phyloP scores from a whole-genome alignment of 2,797 vertebrate species.

The Ctenopoma kingsleyae region DNA sequence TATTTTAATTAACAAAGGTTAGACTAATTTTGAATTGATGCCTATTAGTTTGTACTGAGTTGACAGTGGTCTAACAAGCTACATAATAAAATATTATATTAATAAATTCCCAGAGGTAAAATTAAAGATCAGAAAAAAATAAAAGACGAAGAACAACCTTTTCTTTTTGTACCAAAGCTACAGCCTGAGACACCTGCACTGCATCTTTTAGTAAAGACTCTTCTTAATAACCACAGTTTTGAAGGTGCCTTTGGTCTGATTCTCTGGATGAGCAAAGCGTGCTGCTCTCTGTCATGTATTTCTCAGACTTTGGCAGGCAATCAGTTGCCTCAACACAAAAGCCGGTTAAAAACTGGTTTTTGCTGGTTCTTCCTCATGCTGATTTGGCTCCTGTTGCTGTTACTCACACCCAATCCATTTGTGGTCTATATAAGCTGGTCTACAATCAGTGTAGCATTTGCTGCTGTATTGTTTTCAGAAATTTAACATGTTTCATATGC shows the following conservation, averaged over 20 bases:
- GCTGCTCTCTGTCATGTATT: slow-evolving; percentile 34
- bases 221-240: slow-evolving; percentile 14
- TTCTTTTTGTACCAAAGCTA: too few species aligned
- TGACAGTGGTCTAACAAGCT: slow-evolving; percentile 7
- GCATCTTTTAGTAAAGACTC: slow-evolving; percentile 7
- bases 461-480: slow-evolving; percentile 2
- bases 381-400: slow-evolving; percentile 27
- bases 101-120: background rate
- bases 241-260: slow-evolving; percentile 13
- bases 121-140: slow-evolving; percentile 5
- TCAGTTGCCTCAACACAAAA: slow-evolving; percentile 47
- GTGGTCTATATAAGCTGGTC: slow-evolving; percentile 16
- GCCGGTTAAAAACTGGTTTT: slow-evolving; percentile 27
- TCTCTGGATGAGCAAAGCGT: slow-evolving; percentile 29
- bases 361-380: slow-evolving; percentile 34
- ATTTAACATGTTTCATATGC: slow-evolving; percentile 4
- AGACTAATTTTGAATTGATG: slow-evolving; percentile 7
- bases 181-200: slow-evolving; percentile 27
- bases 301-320: slow-evolving; percentile 48
- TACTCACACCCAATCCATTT: slow-evolving; percentile 15
- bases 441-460: background rate
- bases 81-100: background rate
- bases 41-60: slow-evolving; percentile 7
- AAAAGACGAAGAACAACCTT: slow-evolving; percentile 3
- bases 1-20: slow-evolving; percentile 11